phyloP scores from a whole-genome alignment of 2,113 vertebrate species.

The Trachemys scripta region DNA sequence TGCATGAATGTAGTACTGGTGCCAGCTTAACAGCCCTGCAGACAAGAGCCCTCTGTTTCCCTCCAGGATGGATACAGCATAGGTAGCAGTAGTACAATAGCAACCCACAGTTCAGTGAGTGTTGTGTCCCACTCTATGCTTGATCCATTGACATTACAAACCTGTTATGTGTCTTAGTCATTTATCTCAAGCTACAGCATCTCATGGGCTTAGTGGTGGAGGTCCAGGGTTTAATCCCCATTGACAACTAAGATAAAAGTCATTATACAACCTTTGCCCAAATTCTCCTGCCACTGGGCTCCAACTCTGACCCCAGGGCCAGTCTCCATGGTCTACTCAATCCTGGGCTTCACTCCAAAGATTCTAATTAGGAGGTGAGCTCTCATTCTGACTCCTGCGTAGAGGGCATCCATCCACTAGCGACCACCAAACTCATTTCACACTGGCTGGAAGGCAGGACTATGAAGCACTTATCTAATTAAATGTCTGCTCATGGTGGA shows the following conservation, averaged over 20 bases:
- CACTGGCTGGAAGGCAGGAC: not conserved
- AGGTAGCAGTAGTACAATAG: not conserved
- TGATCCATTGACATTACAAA: not conserved
- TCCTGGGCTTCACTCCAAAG: not conserved
- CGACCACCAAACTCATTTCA: slow-evolving; percentile 6
- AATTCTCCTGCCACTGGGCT: not conserved
- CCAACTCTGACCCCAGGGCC: not conserved
- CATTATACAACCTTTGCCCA: not conserved
- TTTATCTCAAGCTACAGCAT: not conserved
- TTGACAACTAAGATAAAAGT: no score
- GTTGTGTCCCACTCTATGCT: no score
- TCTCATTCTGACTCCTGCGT: no score
- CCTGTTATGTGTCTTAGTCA: not conserved
- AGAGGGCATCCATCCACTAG: no score
- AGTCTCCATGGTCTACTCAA: not conserved
- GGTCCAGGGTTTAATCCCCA: not conserved
- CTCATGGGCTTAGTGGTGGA: not conserved
- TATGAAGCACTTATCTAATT: not conserved
- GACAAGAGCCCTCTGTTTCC: no score
- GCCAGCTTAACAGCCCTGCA: no score
- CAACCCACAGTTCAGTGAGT: not conserved
- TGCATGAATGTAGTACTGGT: not conserved
- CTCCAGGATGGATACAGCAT: not conserved
- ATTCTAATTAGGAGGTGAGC: not conserved
- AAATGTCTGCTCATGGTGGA: not conserved